Evolutionary conservation across 2,113 vertebrate species (phyloP), one percentile per base, ranked within the genome.

Genomic region (Ophiodon elongatus): DNA sequence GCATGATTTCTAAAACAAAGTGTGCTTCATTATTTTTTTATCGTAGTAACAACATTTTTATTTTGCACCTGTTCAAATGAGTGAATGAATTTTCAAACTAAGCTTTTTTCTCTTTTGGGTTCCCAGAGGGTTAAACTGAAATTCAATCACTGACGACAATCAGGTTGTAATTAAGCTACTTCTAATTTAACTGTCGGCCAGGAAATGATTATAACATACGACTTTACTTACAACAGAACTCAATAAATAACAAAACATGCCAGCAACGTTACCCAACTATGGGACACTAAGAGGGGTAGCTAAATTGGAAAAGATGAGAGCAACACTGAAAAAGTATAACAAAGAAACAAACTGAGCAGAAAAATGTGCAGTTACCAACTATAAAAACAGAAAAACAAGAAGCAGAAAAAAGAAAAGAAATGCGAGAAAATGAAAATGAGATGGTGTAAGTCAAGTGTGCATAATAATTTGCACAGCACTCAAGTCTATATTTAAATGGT

Each of bases 141-240:
- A 92, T 90, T 91, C 84, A 92, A 92, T 93, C 88, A 92, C 82
- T 62, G 80, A 82, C 88, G 90, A 92, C 88, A 93, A 92, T 89
- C 63, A 57, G 67, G 65, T 57, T 80, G 68, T 92, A 93, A 93
- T 92, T 93, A 92, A 91, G 74, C 81, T 88, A 85, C 82, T 88
- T 85, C 85, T 89, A 91, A 94, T 90, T 89, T 88, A 90, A 90
- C 88, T 85, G 74, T 83, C 74, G 50, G 88, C 85, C 81, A 85
- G 81, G 82, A 93, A 86, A 85, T 74, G 73, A 88, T 91, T 88
- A 88, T 83, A 90, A 80, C 90, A 82, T 86, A 87, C 84, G 62
- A 68, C 56, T 84, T 89, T 91, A 88, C 86, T 90, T 89, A 82
- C 59, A 77, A 85, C n/a, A 50, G 66, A 90, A 87, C 82, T 86